Evolutionary conservation across 2,797 vertebrate species (phyloP), one percentile per base, ranked within the genome.

Genomic region (Amblyraja radiata): DNA sequence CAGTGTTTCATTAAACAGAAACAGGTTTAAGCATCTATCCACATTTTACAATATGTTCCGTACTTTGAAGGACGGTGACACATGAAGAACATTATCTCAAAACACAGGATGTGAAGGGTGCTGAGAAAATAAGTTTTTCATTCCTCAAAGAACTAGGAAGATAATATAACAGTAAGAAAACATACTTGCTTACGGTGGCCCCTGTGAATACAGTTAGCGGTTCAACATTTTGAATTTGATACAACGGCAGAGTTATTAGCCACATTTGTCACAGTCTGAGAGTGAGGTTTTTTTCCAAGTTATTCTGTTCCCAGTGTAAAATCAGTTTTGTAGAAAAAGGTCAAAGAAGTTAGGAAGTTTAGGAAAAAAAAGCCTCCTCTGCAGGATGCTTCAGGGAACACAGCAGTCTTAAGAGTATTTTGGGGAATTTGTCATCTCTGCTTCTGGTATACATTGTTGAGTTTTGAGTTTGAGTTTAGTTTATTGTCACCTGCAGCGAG

Each of bases 251-350:
- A 74, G 90, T 76, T 92, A 92, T 92, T 92, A 74, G 90, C 90
- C 71, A 76, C 90, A 92, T 92, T 92, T 92, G 90, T 91, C 90
- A 91, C 68, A 91, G 90, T 74, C 90, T 91, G 68, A 10, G 39
- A 74, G 68, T 73, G 74, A 65, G n/a, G 32, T 32, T 2, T 39
- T 54, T 88, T 73, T 91, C 5, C 90, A 74, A 46, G 90, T 91
- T 54, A 74, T 91, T 71, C 36, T 73, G 23, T 18, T 2, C 14
- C 46, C 84, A 88, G 63, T 28, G 46, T 71, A 76, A 74, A 92
- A 71, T 92, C 71, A 76, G 71, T 23, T 6, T 54, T 76, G 90
- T 76, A 74, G 36, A 92, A 46, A 76, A 76, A 58, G 90, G 73
- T 92, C 90, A 92, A 28, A 39, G 39, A 58, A 10, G 21, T 68